Evolutionary conservation across 92 coral and sea anemone genomes (phyloP).

Genomic region (Parazoanthus swiftii): DNA sequence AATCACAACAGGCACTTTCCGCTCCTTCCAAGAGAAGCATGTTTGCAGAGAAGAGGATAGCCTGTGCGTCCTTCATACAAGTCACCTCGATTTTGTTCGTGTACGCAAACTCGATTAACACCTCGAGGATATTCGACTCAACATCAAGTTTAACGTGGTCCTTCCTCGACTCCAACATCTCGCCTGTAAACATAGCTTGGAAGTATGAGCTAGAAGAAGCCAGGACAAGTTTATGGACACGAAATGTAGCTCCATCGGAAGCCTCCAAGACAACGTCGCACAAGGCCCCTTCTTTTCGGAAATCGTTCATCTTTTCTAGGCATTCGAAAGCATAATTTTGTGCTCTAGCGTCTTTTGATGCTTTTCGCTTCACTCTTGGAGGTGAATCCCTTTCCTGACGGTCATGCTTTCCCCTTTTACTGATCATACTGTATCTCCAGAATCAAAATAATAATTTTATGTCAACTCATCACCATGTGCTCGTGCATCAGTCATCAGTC

Average conservation of each 20-base stretch:
- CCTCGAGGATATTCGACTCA: conserved; percentile 46
- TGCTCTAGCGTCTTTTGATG: conserved; percentile 15
- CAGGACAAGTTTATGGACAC: conserved; percentile 58
- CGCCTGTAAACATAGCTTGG: conserved; percentile 64
- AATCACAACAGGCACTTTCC: conserved; percentile 48
- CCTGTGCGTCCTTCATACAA: conserved; percentile 39
- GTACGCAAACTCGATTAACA: conserved; percentile 53
- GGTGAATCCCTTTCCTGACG: not conserved
- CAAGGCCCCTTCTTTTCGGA: conserved; percentile 50
- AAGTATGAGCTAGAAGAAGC: conserved; percentile 62
- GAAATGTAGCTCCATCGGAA: conserved; percentile 47
- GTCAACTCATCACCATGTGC: no score
- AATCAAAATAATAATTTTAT: no score
- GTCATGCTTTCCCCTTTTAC: not conserved
- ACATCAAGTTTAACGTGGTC: conserved; percentile 47
- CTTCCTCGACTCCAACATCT: conserved; percentile 57
- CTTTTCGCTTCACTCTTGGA: not conserved
- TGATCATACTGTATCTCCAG: not conserved
- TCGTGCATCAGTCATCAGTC: no score
- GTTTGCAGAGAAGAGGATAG: conserved; percentile 49
- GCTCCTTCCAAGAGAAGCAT: conserved; percentile 55
- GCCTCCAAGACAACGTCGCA: conserved; percentile 61
- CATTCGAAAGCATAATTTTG: conserved; percentile 42
- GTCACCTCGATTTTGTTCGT: conserved; percentile 49
- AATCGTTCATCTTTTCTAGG: conserved; percentile 56